These are phyloP conservation scores for Didymodactylos carnosus DNA, from an alignment of 2,888 invertebrate species.

Conservation along the genomic window DNA sequence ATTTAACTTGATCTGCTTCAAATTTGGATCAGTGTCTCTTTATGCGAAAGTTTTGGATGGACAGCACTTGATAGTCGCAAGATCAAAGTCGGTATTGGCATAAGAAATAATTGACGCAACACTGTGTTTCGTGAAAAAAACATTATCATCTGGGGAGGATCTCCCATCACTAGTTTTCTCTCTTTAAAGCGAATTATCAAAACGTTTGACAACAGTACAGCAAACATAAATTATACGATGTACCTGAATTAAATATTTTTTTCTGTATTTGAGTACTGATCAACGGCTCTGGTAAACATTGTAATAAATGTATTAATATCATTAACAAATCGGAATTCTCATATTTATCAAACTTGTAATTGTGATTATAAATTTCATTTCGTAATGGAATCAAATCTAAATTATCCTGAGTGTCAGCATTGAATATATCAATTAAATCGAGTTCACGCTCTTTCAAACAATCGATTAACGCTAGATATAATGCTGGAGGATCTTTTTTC, in stretches of 20 bases:
- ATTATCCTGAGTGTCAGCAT: background rate
- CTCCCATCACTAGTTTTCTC: too few relatives aligned
- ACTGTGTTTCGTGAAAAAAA: too few relatives aligned
- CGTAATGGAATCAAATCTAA: background rate
- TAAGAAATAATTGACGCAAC: too few relatives aligned
- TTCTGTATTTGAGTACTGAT: background rate
- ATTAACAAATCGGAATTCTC: background rate
- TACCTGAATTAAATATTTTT: background rate
- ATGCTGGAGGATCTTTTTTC: background rate
- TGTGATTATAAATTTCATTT: background rate
- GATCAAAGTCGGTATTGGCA: too few relatives aligned
- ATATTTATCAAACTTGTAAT: background rate
- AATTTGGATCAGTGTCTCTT: too few relatives aligned
- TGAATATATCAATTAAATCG: background rate
- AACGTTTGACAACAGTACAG: too few relatives aligned
- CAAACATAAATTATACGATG: too few relatives aligned
- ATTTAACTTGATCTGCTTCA: too few relatives aligned
- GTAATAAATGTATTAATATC: background rate
- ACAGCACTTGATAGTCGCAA: too few relatives aligned
- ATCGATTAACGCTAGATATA: background rate
- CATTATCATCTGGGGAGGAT: too few relatives aligned
- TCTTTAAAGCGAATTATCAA: too few relatives aligned
- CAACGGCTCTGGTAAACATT: background rate
- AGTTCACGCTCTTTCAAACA: background rate
- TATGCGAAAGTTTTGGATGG: too few relatives aligned